Conservation (phyloP, 2,113 vertebrate species). For the Pangasianodon gigas region DNA sequence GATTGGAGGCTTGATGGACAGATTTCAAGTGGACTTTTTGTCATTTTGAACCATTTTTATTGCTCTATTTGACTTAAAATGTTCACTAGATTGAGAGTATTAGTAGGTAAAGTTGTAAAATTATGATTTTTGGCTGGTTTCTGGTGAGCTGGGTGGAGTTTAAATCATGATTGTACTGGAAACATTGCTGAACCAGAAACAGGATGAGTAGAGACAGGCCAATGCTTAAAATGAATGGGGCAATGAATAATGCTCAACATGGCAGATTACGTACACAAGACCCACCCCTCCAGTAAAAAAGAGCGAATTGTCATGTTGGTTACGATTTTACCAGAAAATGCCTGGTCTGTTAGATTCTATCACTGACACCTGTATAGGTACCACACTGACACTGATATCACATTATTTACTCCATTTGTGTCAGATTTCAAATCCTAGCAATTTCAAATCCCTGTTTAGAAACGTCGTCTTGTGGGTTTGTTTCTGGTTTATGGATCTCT, state of each 20-base stretch:
- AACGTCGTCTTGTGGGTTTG: neutral
- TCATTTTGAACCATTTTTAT: neutral
- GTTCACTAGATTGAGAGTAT: neutral
- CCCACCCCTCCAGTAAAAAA: neutral
- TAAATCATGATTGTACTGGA: neutral
- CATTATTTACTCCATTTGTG: neutral
- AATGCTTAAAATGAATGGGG: neutral
- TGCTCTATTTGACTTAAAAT: neutral
- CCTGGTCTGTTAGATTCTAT: neutral
- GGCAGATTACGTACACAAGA: neutral
- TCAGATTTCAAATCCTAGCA: neutral
- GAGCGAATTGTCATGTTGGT: neutral
- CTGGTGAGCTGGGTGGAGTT: constrained; percentile 1
- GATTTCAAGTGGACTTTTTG: neutral
- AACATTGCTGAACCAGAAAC: neutral
- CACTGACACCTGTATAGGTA: neutral
- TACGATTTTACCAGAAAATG: neutral
- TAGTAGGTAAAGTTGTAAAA: too few species aligned
- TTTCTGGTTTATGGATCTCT: neutral
- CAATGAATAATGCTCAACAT: neutral
- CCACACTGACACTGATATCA: neutral
- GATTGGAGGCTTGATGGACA: neutral
- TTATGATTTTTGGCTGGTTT: constrained; percentile 20
- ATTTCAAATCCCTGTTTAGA: neutral
- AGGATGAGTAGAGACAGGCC: neutral